These are phyloP conservation scores for Spodoptera exigua DNA, from an alignment of 2,888 invertebrate genomes.

Conservation along the genomic window DNA sequence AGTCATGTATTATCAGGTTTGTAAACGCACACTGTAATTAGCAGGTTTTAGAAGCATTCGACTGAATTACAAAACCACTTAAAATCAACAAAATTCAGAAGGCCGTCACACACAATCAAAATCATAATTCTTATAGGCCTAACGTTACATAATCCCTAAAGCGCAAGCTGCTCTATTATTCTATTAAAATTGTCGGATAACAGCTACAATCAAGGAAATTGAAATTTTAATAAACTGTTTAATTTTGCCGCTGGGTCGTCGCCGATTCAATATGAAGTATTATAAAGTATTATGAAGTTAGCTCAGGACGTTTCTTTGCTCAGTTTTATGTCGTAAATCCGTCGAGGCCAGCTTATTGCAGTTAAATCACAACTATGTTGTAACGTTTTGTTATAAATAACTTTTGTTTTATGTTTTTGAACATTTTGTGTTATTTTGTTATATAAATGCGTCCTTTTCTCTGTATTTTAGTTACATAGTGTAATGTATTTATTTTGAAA, in stretches of 20 bases:
- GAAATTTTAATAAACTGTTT: slow-evolving; percentile 67
- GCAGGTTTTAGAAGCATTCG: too few species aligned
- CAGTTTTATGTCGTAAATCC: slow-evolving; percentile 74
- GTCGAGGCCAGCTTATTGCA: slow-evolving; percentile 67
- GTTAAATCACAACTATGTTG: slow-evolving; percentile 73
- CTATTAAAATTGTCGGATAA: slow-evolving; percentile 58
- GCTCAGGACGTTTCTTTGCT: slow-evolving; percentile 62
- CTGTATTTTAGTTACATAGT: too few species aligned
- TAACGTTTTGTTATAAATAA: slow-evolving; percentile 44
- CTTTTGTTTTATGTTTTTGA: slow-evolving; percentile 26
- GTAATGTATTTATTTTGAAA: too few species aligned
- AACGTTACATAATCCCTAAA: slow-evolving; percentile 50
- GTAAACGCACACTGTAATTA: too few species aligned
- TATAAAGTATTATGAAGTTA: slow-evolving; percentile 58
- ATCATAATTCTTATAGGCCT: slow-evolving; percentile 54
- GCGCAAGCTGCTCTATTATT: slow-evolving; percentile 59
- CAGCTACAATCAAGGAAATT: slow-evolving; percentile 65
- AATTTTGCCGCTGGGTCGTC: slow-evolving; percentile 56
- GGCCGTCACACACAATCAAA: slow-evolving; percentile 35
- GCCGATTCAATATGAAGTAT: slow-evolving; percentile 56
- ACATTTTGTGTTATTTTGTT: too few species aligned
- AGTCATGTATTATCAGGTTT: too few species aligned
- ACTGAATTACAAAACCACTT: too few species aligned
- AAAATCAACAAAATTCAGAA: not conserved
- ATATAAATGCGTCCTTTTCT: too few species aligned